phyloP scores from a whole-genome alignment of 2,888 invertebrate species.

The Lepidochrysops patricia region DNA sequence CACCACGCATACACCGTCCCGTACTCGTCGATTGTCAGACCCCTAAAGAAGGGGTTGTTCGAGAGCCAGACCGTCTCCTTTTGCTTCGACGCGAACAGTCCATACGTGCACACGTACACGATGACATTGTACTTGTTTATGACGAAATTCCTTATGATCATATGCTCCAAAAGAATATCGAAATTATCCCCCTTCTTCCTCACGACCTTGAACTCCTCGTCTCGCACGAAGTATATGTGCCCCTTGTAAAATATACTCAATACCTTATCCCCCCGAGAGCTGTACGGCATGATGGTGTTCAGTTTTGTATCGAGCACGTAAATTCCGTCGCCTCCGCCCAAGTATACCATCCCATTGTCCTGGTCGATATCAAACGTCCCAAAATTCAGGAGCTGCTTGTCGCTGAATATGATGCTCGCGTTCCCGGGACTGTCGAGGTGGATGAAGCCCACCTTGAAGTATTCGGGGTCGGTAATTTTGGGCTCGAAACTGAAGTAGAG shows the following conservation, averaged over 20 bases:
- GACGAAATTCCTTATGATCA: slow-evolving; percentile 46
- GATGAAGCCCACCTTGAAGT: slow-evolving; percentile 52
- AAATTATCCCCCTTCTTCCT: slow-evolving; percentile 49
- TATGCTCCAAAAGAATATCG: slow-evolving; percentile 35
- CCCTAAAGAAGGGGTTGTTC: slow-evolving; percentile 50
- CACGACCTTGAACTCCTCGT: slow-evolving; percentile 39
- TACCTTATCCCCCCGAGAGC: slow-evolving; percentile 49
- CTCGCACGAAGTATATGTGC: slow-evolving; percentile 46
- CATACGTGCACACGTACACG: slow-evolving; percentile 42
- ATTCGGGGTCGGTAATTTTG: slow-evolving; percentile 45
- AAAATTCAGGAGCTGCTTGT: slow-evolving; percentile 42
- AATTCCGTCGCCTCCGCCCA: slow-evolving; percentile 56
- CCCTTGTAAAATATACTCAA: slow-evolving; percentile 45
- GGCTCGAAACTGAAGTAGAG: slow-evolving; percentile 58
- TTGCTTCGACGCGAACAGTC: slow-evolving; percentile 45
- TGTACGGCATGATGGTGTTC: slow-evolving; percentile 40
- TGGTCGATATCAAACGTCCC: slow-evolving; percentile 58
- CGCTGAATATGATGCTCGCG: slow-evolving; percentile 35
- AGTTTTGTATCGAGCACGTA: slow-evolving; percentile 37
- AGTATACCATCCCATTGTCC: slow-evolving; percentile 42
- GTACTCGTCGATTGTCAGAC: slow-evolving; percentile 48
- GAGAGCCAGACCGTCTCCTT: slow-evolving; percentile 38
- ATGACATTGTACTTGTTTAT: slow-evolving; percentile 46
- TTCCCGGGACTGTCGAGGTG: slow-evolving; percentile 36
- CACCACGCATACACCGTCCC: slow-evolving; percentile 56